phyloP scores from a whole-genome alignment of 2,797 vertebrate species.

The Rhinichthys osculus region DNA sequence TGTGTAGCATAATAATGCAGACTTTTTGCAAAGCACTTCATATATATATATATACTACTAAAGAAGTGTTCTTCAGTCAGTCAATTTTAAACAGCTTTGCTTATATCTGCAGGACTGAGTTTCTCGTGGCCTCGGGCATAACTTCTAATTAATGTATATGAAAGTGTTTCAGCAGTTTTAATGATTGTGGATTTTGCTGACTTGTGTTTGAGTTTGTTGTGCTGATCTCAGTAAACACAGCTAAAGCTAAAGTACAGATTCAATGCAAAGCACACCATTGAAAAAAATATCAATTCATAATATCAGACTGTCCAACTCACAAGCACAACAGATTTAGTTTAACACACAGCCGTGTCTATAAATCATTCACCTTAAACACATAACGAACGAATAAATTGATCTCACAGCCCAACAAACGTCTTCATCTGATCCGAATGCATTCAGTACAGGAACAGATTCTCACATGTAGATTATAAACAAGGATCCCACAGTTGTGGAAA shows the following conservation, averaged over 20 bases:
- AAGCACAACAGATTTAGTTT: not conserved
- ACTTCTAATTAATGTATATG: not conserved
- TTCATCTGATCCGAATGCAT: not conserved
- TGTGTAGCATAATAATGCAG: not conserved
- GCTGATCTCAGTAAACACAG: slow-evolving; percentile 5
- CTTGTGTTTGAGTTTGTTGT: not conserved
- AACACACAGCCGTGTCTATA: not conserved
- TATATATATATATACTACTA: too few relatives aligned
- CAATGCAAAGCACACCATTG: not conserved
- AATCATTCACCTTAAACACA: not conserved
- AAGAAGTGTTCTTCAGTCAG: not conserved
- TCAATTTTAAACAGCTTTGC: not conserved
- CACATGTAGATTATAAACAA: not conserved
- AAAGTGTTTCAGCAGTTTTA: slow-evolving; percentile 6
- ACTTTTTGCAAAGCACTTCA: not conserved
- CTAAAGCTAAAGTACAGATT: slow-evolving; percentile 3
- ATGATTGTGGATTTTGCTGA: slow-evolving; percentile 26
- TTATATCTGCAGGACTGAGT: not conserved
- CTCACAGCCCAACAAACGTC: not conserved
- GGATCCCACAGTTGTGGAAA: not conserved
- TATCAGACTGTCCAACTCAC: not conserved
- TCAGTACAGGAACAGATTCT: not conserved
- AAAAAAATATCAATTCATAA: not conserved
- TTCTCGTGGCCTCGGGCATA: not conserved
- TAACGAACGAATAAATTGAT: not conserved